Percentiles rank a stretch among this genome's conserved stretches.
Conservation (phyloP, 1,140 invertebrate species). For the Tetramorium alpestre region DNA sequence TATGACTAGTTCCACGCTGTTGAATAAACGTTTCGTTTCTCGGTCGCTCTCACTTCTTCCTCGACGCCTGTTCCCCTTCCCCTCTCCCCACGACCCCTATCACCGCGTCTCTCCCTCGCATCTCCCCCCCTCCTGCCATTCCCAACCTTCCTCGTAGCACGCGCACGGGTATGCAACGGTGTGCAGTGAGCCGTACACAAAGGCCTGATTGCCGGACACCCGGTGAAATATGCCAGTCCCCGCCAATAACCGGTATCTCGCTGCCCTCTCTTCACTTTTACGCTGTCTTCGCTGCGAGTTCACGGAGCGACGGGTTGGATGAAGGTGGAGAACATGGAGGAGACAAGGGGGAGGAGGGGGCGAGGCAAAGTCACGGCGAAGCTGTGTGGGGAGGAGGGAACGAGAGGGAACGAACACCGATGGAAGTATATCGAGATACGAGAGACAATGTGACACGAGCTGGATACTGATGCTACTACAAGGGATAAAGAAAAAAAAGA, state of each 20-base stretch:
- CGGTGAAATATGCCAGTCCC: conserved; percentile 81
- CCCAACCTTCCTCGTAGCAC: background rate
- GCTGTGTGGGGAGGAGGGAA: conserved; percentile 17
- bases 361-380: background rate
- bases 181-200: conserved; percentile 72
- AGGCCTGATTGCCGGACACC: conserved; percentile 77
- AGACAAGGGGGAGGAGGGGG: background rate
- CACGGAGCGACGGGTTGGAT: background rate
- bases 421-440: conserved; percentile 62
- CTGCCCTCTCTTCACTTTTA: conserved; percentile 66
- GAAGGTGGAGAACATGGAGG: background rate
- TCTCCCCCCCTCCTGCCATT: background rate
- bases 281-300: conserved; percentile 58
- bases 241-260: conserved; percentile 80
- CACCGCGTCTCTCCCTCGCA: background rate
- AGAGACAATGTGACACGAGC: conserved; percentile 58
- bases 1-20: conserved; percentile 63
- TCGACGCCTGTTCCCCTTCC: background rate
- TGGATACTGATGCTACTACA: conserved; percentile 23
- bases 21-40: conserved; percentile 65
- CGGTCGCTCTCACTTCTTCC: conserved; percentile 30
- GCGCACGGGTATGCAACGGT: conserved; percentile 52
- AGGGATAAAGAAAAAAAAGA: background rate
- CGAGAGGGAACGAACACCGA: conserved; percentile 36
- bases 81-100: background rate